A percentile compares a stretch with the other conserved stretches of the same genome.
Conservation (phyloP, 2,797 vertebrate genomes). For the Sebastiscus tertius region DNA sequence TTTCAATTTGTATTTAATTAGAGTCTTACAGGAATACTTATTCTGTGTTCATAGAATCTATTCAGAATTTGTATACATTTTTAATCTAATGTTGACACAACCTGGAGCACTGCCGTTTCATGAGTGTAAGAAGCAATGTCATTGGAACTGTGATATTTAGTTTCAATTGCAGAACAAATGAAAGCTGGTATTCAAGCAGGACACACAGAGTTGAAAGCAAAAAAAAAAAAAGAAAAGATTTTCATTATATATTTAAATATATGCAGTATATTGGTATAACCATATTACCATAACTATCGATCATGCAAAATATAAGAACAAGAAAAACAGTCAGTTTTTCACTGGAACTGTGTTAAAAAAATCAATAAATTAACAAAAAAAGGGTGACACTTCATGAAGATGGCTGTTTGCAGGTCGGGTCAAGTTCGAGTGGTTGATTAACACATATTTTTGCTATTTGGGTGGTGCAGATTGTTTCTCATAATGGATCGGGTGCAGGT, state of each 20-base stretch:
- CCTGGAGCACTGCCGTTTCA: not conserved
- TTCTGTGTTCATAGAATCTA: not conserved
- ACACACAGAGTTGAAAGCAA: not conserved
- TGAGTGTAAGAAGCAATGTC: not conserved
- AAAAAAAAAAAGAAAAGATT: not conserved
- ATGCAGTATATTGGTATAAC: not conserved
- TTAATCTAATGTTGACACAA: conserved; percentile 24
- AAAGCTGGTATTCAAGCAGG: not conserved
- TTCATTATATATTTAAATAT: not conserved
- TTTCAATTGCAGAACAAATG: not conserved
- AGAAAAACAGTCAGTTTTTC: not conserved
- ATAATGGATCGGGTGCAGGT: not conserved
- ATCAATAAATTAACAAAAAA: not conserved
- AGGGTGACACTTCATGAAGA: too few species aligned
- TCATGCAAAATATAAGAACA: not conserved
- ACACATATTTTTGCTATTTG: not conserved
- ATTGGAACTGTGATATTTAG: not conserved
- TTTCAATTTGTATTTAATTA: conserved; percentile 12
- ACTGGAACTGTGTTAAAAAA: not conserved
- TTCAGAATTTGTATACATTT: conserved; percentile 3
- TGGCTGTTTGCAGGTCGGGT: too few species aligned
- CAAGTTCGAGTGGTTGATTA: not conserved
- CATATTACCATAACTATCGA: not conserved
- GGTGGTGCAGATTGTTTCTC: not conserved
- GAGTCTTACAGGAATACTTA: not conserved